Percentiles rank a stretch among this genome's conserved stretches.
Evolutionary conservation across 2,888 invertebrate species (phyloP).

Genomic region (Scaptomyza parva): DNA sequence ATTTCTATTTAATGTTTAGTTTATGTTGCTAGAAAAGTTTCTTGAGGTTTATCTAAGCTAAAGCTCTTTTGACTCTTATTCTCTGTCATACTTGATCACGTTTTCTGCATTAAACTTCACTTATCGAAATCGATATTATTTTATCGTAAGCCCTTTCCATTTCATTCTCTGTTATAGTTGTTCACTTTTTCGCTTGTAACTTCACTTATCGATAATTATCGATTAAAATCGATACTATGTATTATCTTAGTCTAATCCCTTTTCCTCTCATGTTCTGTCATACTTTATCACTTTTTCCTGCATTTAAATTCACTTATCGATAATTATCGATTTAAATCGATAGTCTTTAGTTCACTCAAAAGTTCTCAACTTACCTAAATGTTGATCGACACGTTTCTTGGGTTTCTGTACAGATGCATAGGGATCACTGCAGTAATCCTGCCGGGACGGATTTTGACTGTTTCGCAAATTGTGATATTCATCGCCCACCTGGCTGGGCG

Average conservation of each 20-base stretch:
- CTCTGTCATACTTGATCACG: too few species aligned
- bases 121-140: background rate
- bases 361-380: conserved; percentile 91
- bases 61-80: too few species aligned
- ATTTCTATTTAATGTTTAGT: background rate
- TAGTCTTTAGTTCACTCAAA: too few species aligned
- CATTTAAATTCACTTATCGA: background rate
- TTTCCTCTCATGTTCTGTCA: too few species aligned
- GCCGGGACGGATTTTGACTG: conserved; percentile 93
- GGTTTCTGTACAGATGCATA: conserved; percentile 96
- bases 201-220: background rate
- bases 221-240: background rate
- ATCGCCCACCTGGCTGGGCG: conserved; percentile 88
- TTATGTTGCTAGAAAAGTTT: background rate
- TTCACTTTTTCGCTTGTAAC: too few species aligned
- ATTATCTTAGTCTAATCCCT: too few species aligned
- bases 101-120: background rate
- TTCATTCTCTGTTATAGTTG: too few species aligned
- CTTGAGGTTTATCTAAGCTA: background rate
- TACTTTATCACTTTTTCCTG: too few species aligned
- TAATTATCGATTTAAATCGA: background rate
- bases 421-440: conserved; percentile 94
- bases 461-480: conserved; percentile 90
- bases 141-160: background rate
- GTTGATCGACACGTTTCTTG: conserved; percentile 94